Conservation (phyloP, 1,140 invertebrate species). For the Conus betulinus region DNA sequence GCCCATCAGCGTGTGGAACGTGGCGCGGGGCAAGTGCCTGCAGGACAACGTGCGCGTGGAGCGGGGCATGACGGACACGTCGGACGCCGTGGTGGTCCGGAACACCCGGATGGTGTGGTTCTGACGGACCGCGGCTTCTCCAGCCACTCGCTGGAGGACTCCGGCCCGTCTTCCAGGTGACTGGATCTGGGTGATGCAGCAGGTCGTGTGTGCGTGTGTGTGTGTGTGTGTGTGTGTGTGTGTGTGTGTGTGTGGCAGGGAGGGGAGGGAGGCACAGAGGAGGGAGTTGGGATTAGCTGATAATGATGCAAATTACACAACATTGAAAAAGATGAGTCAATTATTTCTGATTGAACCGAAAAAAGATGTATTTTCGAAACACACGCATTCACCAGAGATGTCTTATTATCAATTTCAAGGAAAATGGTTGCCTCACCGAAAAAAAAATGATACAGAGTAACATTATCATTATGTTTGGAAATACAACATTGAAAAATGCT, state of each 20-base stretch:
- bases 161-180: constrained; percentile 64
- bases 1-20: constrained; percentile 71
- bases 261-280: no score
- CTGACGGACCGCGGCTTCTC: constrained; percentile 70
- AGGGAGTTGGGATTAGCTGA: no score
- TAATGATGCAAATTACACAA: no score
- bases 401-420: no score
- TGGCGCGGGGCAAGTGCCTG: constrained; percentile 66
- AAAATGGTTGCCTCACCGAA: no score
- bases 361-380: no score
- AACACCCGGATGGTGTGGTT: constrained; percentile 68
- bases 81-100: constrained; percentile 67
- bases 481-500: no score
- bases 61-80: constrained; percentile 63
- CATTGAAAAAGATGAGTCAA: no score
- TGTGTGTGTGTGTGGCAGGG: not conserved
- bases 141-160: constrained; percentile 54
- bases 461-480: no score
- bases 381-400: no score
- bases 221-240: not conserved
- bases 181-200: not conserved
- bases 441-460: no score
- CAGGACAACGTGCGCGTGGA: constrained; percentile 65
- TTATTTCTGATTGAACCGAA: no score
- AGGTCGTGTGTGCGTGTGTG: not conserved